Evolutionary conservation across 2,888 invertebrate genomes (phyloP), one percentile per base, ranked within the genome.

Genomic region (Apamea anceps): DNA sequence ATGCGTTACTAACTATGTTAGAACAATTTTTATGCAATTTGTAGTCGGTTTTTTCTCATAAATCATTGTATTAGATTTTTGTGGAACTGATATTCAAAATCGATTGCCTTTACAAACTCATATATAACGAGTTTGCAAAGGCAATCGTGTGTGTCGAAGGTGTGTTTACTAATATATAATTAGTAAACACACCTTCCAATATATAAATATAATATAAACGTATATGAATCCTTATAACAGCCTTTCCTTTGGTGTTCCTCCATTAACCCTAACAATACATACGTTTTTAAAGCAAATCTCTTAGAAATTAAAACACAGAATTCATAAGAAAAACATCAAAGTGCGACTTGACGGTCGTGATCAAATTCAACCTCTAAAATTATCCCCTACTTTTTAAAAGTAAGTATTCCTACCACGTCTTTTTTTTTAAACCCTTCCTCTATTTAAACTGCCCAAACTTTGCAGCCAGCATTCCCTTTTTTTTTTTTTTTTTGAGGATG

Each of bases 391-490:
- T 3, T 57, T 25, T 57, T n/a, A 0, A 57, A 12, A 25, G 25
- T 51, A 18, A 51, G 2, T 5, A 71, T 63, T 68, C 54, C n/a
- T 2, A 3, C 1, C 37, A 60, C 66, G 48, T 42, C 7, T 54
- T 45, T 62, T 73, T 73, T 70, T 62, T 32, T 1, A 81, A 63
- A 76, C 8, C 15, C 5, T 60, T n/a, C 71, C 18, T 45, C 2
- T 72, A 72, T 72, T 72, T 63, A 60, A 67, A 75, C 7, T 67
- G 7, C 25, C 37, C 54, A 48, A 48, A 42, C 12, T 37, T 67
- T 77, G 42, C 25, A 74, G 10, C 51, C 73, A 60, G 37, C 48
- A 78, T 71, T 76, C 62, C 54, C 81, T 66, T n/a, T n/a, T n/a
- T n/a, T n/a, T n/a, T n/a, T n/a, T n/a, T n/a, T n/a, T n/a, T n/a